Base-by-base conservation (phyloP, 1,140 invertebrate genomes). In the Tenebrio molitor region DNA sequence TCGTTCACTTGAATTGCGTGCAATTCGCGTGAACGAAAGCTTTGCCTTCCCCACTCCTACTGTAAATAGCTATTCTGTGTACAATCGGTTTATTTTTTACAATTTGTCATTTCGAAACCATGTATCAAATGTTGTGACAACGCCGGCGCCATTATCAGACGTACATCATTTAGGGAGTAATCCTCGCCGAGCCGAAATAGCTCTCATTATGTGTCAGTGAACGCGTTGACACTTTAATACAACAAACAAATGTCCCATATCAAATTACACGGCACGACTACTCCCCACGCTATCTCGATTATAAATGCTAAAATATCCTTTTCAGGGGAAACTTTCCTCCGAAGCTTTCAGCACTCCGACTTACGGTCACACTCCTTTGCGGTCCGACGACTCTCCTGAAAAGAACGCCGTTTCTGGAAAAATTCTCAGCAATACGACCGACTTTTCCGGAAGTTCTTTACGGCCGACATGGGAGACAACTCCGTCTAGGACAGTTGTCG, bases 361-460 rank as follows among this genome's bases (percentile, higher is more conserved):
- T 58, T 23, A 58, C 23, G 12, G 12, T 14, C 15, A 58, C 50
- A 58, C 50, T 58, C 50, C 50, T 29, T 25, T 58, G 50, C 50
- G 50, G 50, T 58, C 50, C 29, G 50, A 58, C 10, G 23, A 58
- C 21, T 25, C 12, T 58, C 29, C 23, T 58, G 50, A 58, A 58
- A 58, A 14, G 15, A 15, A 29, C 15, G 50, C 29, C 25, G 15
- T 58, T 58, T 58, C 50, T 33, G 23, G 21, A 23, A 58, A 58
- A 58, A 58, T 29, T 58, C 50, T 25, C 12, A 58, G 23, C 10
- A 12, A 58, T 58, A 14, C 23, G 19, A 12, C n/a, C 50, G 23
- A 58, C 50, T 29, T 58, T 29, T 58, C 50, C 50, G 50, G 23
- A 14, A 58, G 50, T 58, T 58, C 23, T 58, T 58, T 58, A 58